Evolutionary conservation across 2,888 invertebrate genomes (phyloP).

Genomic region (Bimastos eiseni): DNA sequence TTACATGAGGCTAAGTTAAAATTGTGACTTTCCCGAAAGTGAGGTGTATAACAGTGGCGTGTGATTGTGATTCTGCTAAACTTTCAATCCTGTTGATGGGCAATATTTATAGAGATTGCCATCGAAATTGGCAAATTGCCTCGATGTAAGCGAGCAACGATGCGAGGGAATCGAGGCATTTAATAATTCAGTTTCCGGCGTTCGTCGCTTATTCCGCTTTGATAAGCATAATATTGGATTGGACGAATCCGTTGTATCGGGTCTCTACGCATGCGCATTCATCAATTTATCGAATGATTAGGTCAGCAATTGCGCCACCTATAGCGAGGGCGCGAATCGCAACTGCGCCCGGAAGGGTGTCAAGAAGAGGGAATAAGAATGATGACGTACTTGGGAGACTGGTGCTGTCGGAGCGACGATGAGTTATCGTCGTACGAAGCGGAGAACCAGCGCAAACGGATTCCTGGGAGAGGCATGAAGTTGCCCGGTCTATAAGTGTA

Average conservation of each 20-base stretch:
- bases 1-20: no score
- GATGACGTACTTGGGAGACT: constrained; percentile 17
- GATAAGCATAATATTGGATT: constrained; percentile 7
- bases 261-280: constrained; percentile 1
- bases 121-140: neutral
- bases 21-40: neutral
- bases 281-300: constrained; percentile 13
- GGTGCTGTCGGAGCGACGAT: constrained; percentile 1
- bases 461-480: neutral
- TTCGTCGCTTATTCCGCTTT: neutral
- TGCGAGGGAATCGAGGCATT: neutral
- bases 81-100: constrained; percentile 13
- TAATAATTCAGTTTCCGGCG: neutral
- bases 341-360: constrained; percentile 13
- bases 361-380: constrained; percentile 16
- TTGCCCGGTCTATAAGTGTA: neutral
- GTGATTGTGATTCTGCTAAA: neutral
- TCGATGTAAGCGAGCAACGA: constrained; percentile 13
- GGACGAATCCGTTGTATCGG: neutral
- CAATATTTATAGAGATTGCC: constrained; percentile 1
- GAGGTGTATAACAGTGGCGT: neutral
- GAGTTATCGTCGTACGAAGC: neutral
- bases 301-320: constrained; percentile 13
- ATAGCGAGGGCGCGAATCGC: neutral
- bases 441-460: neutral